Evolutionary conservation across 2,888 invertebrate species (phyloP).

Genomic region (Mimas tiliae): DNA sequence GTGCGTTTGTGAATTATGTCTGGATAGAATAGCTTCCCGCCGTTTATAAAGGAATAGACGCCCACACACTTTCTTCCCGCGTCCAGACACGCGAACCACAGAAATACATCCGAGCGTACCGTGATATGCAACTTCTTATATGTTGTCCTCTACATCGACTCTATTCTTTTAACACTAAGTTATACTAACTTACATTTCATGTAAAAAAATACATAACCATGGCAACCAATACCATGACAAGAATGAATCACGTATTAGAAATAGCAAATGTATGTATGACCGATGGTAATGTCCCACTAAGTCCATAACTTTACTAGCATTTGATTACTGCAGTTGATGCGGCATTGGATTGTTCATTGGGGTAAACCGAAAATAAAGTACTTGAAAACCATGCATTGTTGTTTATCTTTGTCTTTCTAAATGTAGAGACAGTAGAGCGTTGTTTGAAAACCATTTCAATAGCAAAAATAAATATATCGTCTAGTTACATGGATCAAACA

Average conservation of each 20-base stretch:
- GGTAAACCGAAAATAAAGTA: neutral
- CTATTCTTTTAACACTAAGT: neutral
- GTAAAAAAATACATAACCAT: slow-evolving; percentile 11
- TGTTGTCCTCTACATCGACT: neutral
- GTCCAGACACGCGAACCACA: slow-evolving; percentile 33
- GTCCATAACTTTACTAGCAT: too few species aligned
- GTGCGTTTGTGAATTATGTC: slow-evolving; percentile 53
- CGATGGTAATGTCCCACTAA: neutral
- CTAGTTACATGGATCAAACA: too few species aligned
- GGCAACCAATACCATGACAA: slow-evolving; percentile 12
- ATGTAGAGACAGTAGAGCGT: too few species aligned
- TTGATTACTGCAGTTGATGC: neutral
- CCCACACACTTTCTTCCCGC: slow-evolving; percentile 69
- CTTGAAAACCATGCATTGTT: too few species aligned
- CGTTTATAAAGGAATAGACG: slow-evolving; percentile 65
- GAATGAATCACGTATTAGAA: neutral
- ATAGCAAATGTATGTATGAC: slow-evolving; percentile 6
- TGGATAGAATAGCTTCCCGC: slow-evolving; percentile 53
- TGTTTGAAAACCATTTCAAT: too few species aligned
- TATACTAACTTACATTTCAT: neutral
- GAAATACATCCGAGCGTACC: neutral
- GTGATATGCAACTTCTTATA: neutral
- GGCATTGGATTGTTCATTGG: neutral
- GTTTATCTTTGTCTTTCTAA: too few species aligned
- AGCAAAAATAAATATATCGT: too few species aligned